These are phyloP conservation scores for Coptodon rendalli DNA, from an alignment of 2,113 vertebrate species.

Conservation along the genomic window DNA sequence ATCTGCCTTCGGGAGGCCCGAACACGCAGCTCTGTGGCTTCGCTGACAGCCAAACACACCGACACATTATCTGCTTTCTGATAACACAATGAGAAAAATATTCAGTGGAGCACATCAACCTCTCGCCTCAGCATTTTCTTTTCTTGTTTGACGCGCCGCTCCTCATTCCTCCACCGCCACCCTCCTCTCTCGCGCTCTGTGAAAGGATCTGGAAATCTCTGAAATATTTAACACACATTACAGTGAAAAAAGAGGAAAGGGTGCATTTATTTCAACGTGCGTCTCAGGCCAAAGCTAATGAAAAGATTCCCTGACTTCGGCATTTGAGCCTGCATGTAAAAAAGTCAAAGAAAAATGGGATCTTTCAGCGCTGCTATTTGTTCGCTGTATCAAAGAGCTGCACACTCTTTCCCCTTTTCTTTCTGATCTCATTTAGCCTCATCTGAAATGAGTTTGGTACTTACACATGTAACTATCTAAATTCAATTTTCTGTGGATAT, in stretches of 20 bases:
- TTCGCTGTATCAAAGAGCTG: constrained; percentile 42
- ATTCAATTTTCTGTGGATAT: constrained; percentile 69
- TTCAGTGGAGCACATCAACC: neutral
- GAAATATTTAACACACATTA: constrained; percentile 53
- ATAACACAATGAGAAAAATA: neutral
- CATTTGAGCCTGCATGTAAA: constrained; percentile 11
- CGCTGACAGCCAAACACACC: neutral
- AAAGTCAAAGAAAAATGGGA: constrained; percentile 22
- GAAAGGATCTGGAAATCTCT: constrained; percentile 12
- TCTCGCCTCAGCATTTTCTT: constrained; percentile 11
- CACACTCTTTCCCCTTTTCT: constrained; percentile 6
- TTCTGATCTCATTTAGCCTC: constrained; percentile 53
- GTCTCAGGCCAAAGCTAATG: constrained; percentile 47
- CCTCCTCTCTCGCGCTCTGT: neutral
- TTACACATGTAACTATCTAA: constrained; percentile 62
- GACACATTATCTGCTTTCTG: neutral
- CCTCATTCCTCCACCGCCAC: neutral
- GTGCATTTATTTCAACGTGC: constrained; percentile 44
- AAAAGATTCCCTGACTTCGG: constrained; percentile 46
- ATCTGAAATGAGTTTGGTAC: constrained; percentile 49
- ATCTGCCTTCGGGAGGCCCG: neutral
- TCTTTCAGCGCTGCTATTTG: constrained; percentile 42
- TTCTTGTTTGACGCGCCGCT: neutral
- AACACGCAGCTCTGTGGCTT: neutral
- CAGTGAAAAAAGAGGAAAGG: constrained; percentile 2